Evolutionary conservation across 2,113 vertebrate species (phyloP).

Genomic region (Stigmatopora nigra): DNA sequence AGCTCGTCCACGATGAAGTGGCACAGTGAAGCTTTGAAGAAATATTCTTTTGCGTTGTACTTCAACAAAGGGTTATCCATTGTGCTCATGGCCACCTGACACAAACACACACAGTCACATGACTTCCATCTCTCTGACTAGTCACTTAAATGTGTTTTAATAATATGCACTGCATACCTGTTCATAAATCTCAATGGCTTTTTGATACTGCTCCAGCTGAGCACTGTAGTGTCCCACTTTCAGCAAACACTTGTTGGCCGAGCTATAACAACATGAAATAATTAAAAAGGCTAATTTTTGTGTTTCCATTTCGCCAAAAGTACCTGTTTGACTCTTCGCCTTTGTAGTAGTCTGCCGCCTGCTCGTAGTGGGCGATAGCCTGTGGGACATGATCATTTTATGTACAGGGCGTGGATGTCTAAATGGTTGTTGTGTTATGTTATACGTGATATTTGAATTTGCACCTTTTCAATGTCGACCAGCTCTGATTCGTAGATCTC

Average conservation of each 20-base stretch:
- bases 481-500: slow-evolving; percentile 95
- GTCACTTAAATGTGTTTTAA: background rate
- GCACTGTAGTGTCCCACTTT: slow-evolving; percentile 93
- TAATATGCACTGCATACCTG: slow-evolving; percentile 73
- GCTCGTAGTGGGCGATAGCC: slow-evolving; percentile 97
- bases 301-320: slow-evolving; percentile 10
- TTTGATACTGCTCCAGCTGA: slow-evolving; percentile 94
- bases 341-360: slow-evolving; percentile 98
- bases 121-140: background rate
- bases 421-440: no score
- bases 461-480: slow-evolving; percentile 96
- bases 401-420: background rate
- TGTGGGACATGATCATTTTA: slow-evolving; percentile 37
- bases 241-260: slow-evolving; percentile 97
- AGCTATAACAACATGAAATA: slow-evolving; percentile 55
- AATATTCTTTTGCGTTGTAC: slow-evolving; percentile 97
- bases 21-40: slow-evolving; percentile 96
- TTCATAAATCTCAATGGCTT: slow-evolving; percentile 94
- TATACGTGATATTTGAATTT: background rate
- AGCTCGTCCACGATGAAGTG: slow-evolving; percentile 98
- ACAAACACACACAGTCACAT: slow-evolving; percentile 27
- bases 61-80: slow-evolving; percentile 98
- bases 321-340: slow-evolving; percentile 98
- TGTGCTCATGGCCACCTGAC: slow-evolving; percentile 86
- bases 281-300: background rate